Evolutionary conservation across 2,797 vertebrate genomes (phyloP).

Genomic region (Semotilus atromaculatus): DNA sequence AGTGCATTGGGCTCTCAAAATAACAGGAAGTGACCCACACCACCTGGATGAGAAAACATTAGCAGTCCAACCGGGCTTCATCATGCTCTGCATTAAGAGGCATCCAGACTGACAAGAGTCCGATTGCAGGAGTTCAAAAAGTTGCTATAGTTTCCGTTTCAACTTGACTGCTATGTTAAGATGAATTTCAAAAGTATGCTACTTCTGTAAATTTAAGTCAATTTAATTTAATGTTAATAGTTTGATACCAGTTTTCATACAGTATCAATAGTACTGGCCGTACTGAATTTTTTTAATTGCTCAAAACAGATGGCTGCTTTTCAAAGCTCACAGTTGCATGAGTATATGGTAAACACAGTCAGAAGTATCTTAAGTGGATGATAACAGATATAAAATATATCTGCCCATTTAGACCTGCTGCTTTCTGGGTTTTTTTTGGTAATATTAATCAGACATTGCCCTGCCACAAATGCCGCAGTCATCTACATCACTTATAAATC

Average conservation of each 20-base stretch:
- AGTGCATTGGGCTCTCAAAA: conserved; percentile 30
- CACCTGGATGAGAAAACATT: conserved; percentile 9
- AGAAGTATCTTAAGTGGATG: conserved; percentile 1
- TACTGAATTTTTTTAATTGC: neutral
- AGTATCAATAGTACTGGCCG: neutral
- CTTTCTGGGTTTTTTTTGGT: neutral
- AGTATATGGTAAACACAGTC: neutral
- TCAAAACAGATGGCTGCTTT: neutral
- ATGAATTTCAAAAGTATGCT: neutral
- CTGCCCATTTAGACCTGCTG: neutral
- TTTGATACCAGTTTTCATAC: neutral
- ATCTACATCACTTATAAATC: too few species aligned
- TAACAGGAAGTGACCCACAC: conserved; percentile 22
- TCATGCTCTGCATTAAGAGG: neutral
- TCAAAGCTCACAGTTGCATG: neutral
- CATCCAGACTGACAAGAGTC: neutral
- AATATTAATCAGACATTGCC: neutral
- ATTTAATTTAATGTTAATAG: neutral
- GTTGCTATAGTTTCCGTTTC: neutral
- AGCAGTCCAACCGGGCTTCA: neutral
- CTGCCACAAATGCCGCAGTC: too few species aligned
- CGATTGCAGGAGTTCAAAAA: neutral
- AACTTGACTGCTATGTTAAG: neutral
- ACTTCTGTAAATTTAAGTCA: neutral
- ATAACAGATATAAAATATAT: neutral